Evolutionary conservation across 1,140 invertebrate species (phyloP).

Genomic region (Cherax quadricarinatus): DNA sequence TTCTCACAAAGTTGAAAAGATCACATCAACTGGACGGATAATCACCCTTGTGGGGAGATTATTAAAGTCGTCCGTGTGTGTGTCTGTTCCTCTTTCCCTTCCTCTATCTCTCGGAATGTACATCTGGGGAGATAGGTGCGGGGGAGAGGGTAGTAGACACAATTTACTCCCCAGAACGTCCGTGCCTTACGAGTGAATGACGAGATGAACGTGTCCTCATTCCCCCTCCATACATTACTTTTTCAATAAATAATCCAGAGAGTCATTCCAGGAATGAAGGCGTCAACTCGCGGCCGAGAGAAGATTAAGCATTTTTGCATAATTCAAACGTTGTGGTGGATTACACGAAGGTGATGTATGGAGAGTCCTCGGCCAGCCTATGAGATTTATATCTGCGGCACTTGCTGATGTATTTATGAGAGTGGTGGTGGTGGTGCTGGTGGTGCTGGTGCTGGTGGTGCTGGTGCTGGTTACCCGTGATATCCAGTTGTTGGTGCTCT

Average conservation of each 20-base stretch:
- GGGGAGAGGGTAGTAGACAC: not conserved
- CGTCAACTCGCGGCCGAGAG: not conserved
- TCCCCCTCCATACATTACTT: conserved; percentile 23
- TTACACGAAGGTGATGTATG: conserved; percentile 21
- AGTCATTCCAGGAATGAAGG: conserved; percentile 40
- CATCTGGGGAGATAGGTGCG: not conserved
- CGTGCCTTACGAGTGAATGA: not conserved
- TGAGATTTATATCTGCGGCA: conserved; percentile 20
- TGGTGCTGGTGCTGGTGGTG: too few relatives aligned
- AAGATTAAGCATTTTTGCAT: conserved; percentile 51
- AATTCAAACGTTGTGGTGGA: conserved; percentile 34
- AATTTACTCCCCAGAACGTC: not conserved
- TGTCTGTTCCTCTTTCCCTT: too few relatives aligned
- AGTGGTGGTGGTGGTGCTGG: too few relatives aligned
- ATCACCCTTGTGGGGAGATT: not conserved
- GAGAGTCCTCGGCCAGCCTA: not conserved
- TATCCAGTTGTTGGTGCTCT: too few relatives aligned
- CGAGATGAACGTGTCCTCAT: not conserved
- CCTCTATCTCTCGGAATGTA: not conserved
- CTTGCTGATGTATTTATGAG: conserved; percentile 39
- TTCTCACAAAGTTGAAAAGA: too few relatives aligned
- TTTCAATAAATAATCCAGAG: conserved; percentile 32
- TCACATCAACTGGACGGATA: too few relatives aligned
- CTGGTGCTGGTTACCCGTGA: too few relatives aligned
- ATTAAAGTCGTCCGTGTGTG: not conserved